Evolutionary conservation across 2,797 vertebrate genomes (phyloP).

Genomic region (Gobionotothen gibberifrons): DNA sequence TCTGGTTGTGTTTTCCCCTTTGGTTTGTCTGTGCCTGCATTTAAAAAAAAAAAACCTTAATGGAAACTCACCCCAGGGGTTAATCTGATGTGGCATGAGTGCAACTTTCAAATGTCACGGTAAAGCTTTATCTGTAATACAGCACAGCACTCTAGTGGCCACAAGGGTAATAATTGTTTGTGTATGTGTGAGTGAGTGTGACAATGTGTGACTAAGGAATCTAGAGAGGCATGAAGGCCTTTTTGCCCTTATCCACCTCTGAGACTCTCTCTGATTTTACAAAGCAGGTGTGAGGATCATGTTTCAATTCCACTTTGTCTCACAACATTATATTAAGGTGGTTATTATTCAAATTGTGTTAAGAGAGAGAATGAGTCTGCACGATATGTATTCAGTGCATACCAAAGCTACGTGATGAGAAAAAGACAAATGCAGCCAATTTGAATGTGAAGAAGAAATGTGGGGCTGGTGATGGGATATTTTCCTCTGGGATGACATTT

Average conservation of each 20-base stretch:
- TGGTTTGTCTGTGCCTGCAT: conserved; percentile 38
- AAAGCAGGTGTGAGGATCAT: conserved; percentile 57
- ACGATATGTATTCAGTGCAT: conserved; percentile 41
- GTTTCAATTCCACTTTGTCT: conserved; percentile 19
- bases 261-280: conserved; percentile 52
- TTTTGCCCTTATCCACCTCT: conserved; percentile 23
- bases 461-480: conserved; percentile 41
- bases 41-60: conserved; percentile 36
- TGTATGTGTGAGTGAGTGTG: conserved; percentile 28
- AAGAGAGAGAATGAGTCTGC: conserved; percentile 32
- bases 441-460: conserved; percentile 51
- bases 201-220: conserved; percentile 12
- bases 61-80: conserved; percentile 35
- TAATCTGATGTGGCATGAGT: conserved; percentile 43
- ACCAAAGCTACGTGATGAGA: conserved; percentile 67
- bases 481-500: conserved; percentile 56
- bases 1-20: conserved; percentile 25
- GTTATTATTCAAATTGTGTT: conserved; percentile 31
- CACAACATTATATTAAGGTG: conserved; percentile 16
- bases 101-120: conserved; percentile 67
- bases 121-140: conserved; percentile 80
- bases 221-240: conserved; percentile 40
- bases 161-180: conserved; percentile 72
- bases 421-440: conserved; percentile 57
- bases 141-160: conserved; percentile 89